These are phyloP conservation scores for Hypsopygia costalis DNA, from an alignment of 2,888 invertebrate genomes.

Conservation along the genomic window DNA sequence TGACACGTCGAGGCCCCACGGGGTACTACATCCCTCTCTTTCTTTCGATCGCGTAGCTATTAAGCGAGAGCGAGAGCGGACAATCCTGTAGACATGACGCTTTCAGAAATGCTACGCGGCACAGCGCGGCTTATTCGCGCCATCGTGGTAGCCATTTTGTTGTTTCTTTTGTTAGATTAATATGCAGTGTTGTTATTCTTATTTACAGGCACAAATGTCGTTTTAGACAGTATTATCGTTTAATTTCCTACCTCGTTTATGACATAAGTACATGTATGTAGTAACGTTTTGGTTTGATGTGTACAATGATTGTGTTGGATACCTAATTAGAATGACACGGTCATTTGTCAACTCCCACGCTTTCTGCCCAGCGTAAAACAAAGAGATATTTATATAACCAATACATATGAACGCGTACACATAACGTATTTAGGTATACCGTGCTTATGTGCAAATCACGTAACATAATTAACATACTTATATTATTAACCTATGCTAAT, in stretches of 20 bases:
- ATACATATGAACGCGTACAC: background rate
- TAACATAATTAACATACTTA: too few species aligned
- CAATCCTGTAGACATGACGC: conserved; percentile 67
- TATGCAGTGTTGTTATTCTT: conserved; percentile 22
- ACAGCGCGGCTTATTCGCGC: conserved; percentile 34
- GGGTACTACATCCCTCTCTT: conserved; percentile 49
- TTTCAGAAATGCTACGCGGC: conserved; percentile 74
- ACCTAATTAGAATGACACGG: background rate
- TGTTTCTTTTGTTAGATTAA: conserved; percentile 56
- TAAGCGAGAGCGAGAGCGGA: conserved; percentile 44
- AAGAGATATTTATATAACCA: conserved; percentile 7
- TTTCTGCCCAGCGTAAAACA: conserved; percentile 6
- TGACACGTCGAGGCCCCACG: conserved; percentile 65
- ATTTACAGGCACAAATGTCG: conserved; percentile 6
- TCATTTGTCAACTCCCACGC: conserved; percentile 6
- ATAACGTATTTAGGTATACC: background rate
- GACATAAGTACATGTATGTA: background rate
- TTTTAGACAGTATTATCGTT: conserved; percentile 1
- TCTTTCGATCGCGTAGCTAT: conserved; percentile 48
- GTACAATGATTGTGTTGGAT: background rate
- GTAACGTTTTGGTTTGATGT: conserved; percentile 4
- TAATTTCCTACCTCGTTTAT: too few species aligned
- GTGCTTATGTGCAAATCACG: too few species aligned
- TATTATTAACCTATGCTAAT: too few species aligned
- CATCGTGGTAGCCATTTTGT: conserved; percentile 71